Percentiles rank a stretch among this genome's conserved stretches.
These are phyloP conservation scores for Rhinogobius similis DNA, from an alignment of 2,113 vertebrate genomes.

Conservation along the genomic window DNA sequence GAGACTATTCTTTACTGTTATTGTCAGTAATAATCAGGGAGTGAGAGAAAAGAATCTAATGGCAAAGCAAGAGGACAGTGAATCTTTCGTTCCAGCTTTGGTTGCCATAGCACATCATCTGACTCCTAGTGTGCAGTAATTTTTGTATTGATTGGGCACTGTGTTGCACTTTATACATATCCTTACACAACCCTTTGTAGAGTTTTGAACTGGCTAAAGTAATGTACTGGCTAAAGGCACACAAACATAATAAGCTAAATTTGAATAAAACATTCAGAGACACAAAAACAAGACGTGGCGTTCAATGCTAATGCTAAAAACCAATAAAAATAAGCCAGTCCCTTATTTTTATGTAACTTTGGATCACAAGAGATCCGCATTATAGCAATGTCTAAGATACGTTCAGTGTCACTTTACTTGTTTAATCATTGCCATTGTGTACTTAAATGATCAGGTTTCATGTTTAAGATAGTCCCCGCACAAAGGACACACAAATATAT, in stretches of 20 bases:
- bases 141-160: not conserved
- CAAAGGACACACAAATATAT: not conserved
- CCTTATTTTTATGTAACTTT: too few species aligned
- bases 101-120: not conserved
- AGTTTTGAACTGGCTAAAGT: not conserved
- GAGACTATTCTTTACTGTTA: conserved; percentile 28
- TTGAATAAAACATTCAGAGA: too few species aligned
- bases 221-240: not conserved
- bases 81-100: not conserved
- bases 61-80: conserved; percentile 12
- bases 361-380: not conserved
- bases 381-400: too few species aligned
- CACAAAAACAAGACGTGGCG: too few species aligned
- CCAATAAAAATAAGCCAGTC: too few species aligned
- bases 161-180: conserved; percentile 1
- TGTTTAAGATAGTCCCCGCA: too few species aligned
- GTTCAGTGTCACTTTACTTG: too few species aligned
- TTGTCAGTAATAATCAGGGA: conserved; percentile 27
- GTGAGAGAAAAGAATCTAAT: conserved; percentile 14
- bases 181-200: not conserved
- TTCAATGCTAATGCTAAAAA: too few species aligned
- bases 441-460: too few species aligned
- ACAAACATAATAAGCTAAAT: too few species aligned
- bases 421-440: too few species aligned
- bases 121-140: not conserved